Conservation (phyloP, 2,888 invertebrate genomes). For the Pandemis corylana region DNA sequence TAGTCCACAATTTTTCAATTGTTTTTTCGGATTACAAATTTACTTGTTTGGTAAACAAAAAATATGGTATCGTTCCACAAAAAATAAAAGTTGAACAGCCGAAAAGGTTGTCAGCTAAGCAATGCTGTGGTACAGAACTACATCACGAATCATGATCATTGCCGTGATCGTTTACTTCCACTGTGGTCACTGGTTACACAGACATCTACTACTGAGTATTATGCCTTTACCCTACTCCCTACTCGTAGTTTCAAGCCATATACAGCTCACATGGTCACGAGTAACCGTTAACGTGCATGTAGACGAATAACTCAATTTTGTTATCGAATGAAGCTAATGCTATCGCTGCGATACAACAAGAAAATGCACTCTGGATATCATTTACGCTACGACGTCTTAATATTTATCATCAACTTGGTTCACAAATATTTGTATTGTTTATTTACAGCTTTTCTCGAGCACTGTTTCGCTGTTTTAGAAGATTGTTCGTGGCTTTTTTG, state of each 20-base stretch:
- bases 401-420: slow-evolving; percentile 4
- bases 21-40: too few relatives aligned
- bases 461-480: too few relatives aligned
- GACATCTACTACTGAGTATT: not conserved
- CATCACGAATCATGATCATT: too few relatives aligned
- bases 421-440: not conserved
- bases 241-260: not conserved
- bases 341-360: slow-evolving; percentile 21
- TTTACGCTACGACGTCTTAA: slow-evolving; percentile 23
- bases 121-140: too few relatives aligned
- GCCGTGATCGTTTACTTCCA: too few relatives aligned
- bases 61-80: too few relatives aligned
- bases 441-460: not conserved
- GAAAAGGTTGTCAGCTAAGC: too few relatives aligned
- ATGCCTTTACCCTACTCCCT: not conserved
- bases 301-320: not conserved
- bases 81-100: too few relatives aligned
- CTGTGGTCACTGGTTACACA: too few relatives aligned
- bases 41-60: too few relatives aligned
- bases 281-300: not conserved
- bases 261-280: not conserved
- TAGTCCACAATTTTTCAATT: too few relatives aligned
- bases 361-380: slow-evolving; percentile 36
- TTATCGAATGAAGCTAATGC: slow-evolving; percentile 2
- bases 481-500: too few relatives aligned